These are phyloP conservation scores for Epirrhoe tristata DNA, from an alignment of 2,888 invertebrate genomes.

Conservation along the genomic window DNA sequence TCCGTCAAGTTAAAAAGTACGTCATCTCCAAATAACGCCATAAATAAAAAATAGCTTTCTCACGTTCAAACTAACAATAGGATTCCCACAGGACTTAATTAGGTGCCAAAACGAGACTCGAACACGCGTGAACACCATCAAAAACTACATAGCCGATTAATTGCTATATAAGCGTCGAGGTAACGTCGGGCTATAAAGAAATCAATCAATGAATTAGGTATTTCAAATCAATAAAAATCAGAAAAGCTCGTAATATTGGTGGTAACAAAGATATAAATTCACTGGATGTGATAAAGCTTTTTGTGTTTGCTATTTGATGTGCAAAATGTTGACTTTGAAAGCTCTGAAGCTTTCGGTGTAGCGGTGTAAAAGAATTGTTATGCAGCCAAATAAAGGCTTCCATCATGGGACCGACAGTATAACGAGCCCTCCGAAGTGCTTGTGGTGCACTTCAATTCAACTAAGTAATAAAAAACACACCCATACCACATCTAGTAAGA, in stretches of 20 bases:
- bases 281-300: slow-evolving; percentile 55
- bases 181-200: slow-evolving; percentile 80
- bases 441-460: no score
- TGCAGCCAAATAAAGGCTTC: no score
- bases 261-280: slow-evolving; percentile 52
- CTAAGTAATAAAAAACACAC: background rate
- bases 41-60: slow-evolving; percentile 40
- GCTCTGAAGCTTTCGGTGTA: no score
- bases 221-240: slow-evolving; percentile 84
- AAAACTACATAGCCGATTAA: slow-evolving; percentile 71
- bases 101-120: slow-evolving; percentile 78
- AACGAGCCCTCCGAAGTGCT: no score
- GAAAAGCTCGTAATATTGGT: slow-evolving; percentile 73
- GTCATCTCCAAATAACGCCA: slow-evolving; percentile 10
- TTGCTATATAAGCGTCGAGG: slow-evolving; percentile 75
- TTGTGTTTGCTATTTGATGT: no score
- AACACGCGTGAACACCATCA: slow-evolving; percentile 77
- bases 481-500: slow-evolving; percentile 56
- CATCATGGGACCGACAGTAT: no score
- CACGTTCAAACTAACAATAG: slow-evolving; percentile 53
- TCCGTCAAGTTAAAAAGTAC: slow-evolving; percentile 1
- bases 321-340: no score
- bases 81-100: slow-evolving; percentile 77
- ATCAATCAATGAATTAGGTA: slow-evolving; percentile 84
- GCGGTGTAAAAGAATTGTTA: no score